Conservation (phyloP, 2,888 invertebrate genomes). For the Leucozona laternaria region DNA sequence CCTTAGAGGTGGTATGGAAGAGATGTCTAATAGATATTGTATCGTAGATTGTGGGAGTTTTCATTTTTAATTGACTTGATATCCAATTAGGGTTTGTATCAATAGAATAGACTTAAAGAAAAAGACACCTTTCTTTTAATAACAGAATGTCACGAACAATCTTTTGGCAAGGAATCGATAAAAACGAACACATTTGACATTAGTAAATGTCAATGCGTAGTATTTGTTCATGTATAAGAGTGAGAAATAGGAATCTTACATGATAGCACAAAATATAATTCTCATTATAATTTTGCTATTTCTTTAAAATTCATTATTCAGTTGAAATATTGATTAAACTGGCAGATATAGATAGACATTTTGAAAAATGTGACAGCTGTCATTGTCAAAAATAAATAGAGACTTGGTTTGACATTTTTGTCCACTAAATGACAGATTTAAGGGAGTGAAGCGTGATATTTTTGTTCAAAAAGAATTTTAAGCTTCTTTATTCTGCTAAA, state of each 20-base stretch:
- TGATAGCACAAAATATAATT: not conserved
- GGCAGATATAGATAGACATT: not conserved
- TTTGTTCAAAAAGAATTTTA: not conserved
- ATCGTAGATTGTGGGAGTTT: slow-evolving; percentile 46
- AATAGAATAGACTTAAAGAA: not conserved
- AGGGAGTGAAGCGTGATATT: not conserved
- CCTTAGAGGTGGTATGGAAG: slow-evolving; percentile 30
- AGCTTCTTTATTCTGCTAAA: not conserved
- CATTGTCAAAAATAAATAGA: not conserved
- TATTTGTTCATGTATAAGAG: not conserved
- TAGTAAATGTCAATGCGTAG: not conserved
- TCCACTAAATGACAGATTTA: not conserved
- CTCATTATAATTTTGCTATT: not conserved
- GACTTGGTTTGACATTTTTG: not conserved
- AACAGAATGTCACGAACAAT: not conserved
- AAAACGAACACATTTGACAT: not conserved
- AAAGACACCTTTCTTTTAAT: not conserved
- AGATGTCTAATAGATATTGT: slow-evolving; percentile 23
- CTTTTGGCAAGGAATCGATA: not conserved
- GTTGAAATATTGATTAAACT: not conserved
- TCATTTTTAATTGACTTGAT: slow-evolving; percentile 53
- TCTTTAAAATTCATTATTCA: not conserved
- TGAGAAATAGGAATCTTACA: not conserved
- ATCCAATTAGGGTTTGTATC: slow-evolving; percentile 32
- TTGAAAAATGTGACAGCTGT: not conserved